Base-by-base conservation (phyloP, 2,797 vertebrate species). In the Sparidentex hasta region DNA sequence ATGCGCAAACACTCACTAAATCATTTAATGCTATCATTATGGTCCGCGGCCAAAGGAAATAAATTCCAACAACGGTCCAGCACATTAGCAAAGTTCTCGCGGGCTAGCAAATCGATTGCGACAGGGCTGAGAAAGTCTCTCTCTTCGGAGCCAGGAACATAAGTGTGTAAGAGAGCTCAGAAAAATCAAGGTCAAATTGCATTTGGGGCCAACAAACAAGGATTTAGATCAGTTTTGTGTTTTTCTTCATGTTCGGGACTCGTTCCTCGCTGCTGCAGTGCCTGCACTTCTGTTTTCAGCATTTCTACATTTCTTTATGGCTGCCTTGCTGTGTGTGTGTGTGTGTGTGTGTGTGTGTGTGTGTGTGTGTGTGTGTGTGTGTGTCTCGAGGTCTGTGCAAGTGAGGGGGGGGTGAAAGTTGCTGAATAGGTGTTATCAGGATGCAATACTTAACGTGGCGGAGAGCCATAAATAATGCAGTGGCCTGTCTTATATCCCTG, bases 381-480 rank as follows among this genome's bases (percentile, higher is more conserved):
- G 79, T 76, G 73, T 73, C n/a, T n/a, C 63, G 65, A 71, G 76
- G 76, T 70, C 20, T 82, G 78, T 52, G 57, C 69, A 71, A 83
- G 70, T 50, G 65, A 73, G 73, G 38, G 9, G 33, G 33, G 38
- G 27, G 27, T 38, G 20, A 90, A 93, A 92, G 88, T 83, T 93
- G 94, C 94, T 95, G 94, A 95, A 91, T 93, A 86, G 88, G 92
- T 94, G 92, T 88, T 94, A 94, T 94, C 85, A 81, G 84, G 89
- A 90, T 92, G 93, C 92, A 92, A 93, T 92, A 92, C 88, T 87
- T 90, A 94, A 94, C 73, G 87, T 93, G 89, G 88, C 80, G 63
- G 88, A 87, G 91, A 85, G 65, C 78, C 88, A 95, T 96, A 93
- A 95, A 96, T 95, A 95, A 95, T 95, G 94, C 93, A 96, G 83